Evolutionary conservation across 2,113 vertebrate genomes (phyloP).

Genomic region (Pavo muticus): DNA sequence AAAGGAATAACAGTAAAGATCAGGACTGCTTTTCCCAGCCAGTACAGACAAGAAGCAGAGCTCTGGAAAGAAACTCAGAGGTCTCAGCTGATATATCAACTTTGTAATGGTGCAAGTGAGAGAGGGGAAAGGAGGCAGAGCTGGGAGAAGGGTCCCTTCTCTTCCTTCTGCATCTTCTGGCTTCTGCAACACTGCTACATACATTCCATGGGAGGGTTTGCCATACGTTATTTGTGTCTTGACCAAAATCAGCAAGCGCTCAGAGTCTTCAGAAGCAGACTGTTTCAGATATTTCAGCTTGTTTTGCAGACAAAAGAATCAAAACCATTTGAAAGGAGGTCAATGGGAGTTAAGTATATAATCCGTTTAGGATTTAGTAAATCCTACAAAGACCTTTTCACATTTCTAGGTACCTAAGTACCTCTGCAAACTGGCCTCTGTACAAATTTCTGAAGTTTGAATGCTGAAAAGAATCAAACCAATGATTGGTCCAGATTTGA

Average conservation of each 20-base stretch:
- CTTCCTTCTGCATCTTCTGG: background rate
- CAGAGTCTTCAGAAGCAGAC: background rate
- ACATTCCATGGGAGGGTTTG: background rate
- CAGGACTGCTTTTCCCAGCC: background rate
- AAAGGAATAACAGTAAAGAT: background rate
- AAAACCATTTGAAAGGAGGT: slow-evolving; percentile 53
- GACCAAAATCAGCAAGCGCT: background rate
- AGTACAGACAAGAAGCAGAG: background rate
- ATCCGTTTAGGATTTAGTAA: slow-evolving; percentile 60
- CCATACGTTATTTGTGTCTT: background rate
- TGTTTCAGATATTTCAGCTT: slow-evolving; percentile 18
- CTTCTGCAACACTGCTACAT: background rate
- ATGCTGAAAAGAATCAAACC: background rate
- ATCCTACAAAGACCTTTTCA: slow-evolving; percentile 37
- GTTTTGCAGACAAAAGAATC: slow-evolving; percentile 50
- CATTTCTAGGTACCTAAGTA: slow-evolving; percentile 10
- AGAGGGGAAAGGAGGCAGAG: background rate
- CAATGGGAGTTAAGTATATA: slow-evolving; percentile 60
- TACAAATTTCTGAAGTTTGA: background rate
- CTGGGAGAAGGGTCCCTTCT: background rate
- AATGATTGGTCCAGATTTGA: background rate
- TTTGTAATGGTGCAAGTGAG: background rate
- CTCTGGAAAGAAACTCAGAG: background rate
- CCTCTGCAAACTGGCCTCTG: background rate
- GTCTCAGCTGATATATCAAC: background rate